Base-by-base conservation (phyloP, 2,797 vertebrate species). In the Podargus strigoides region DNA sequence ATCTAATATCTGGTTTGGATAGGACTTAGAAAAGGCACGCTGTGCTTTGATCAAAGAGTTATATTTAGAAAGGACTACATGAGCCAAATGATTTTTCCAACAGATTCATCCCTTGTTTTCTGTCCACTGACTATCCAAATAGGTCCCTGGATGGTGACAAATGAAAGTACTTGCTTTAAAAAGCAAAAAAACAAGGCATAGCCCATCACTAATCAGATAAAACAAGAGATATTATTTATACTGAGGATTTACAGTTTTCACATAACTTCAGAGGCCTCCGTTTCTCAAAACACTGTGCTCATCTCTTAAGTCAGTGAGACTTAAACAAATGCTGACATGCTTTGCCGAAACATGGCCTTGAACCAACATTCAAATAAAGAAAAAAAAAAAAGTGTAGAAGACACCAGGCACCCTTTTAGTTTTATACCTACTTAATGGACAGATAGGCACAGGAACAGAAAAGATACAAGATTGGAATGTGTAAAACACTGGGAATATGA, bases 71-170 rank as follows among this genome's bases (percentile, higher is more conserved):
- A 86, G 73, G 76, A 60, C 89, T 90, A 88, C 87, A 95, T 0
- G 1, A 95, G 82, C 89, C 91, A 95, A 95, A 95, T 87, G 82
- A 92, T 96, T 95, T 93, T 94, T 94, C 80, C 87, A 94, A 82
- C 90, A 93, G 85, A 78, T 93, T 95, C 85, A 67, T 74, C 91
- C 79, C 69, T 52, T 94, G 87, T 93, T 96, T 95, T 94, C 70
- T 93, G 91, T 96, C 94, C 96, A 96, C 67, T 91, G 89, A 84
- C 62, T 95, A 88, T 55, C 87, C 77, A 91, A 91, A 91, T 84
- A 70, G 50, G 87, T 73, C 92, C 47, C 74, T 85, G 78, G 89
- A 76, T 87, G 47, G 67, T 76, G 73, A 95, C 92, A 95, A 94
- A 92, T 86, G 79, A 84, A 91, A 62, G 44, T 50, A 78, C 85